Evolutionary conservation across 2,797 vertebrate genomes (phyloP).

Genomic region (Epinephelus coioides): DNA sequence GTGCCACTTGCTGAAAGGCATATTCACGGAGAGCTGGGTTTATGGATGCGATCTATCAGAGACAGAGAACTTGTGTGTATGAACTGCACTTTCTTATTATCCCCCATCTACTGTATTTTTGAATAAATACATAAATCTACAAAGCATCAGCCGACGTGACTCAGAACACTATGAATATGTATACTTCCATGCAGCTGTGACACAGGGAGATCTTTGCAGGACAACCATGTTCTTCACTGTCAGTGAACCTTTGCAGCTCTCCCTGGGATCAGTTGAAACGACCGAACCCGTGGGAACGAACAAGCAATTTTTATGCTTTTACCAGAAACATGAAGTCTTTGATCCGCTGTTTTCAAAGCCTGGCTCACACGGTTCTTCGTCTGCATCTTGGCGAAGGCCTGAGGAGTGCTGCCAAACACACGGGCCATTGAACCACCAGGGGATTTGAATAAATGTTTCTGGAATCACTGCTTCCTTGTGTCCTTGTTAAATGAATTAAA

Average conservation of each 20-base stretch:
- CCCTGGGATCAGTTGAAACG: slow-evolving; percentile 25
- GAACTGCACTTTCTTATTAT: not conserved
- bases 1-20: not conserved
- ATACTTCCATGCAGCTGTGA: not conserved
- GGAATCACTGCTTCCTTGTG: slow-evolving; percentile 33
- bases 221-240: not conserved
- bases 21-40: not conserved
- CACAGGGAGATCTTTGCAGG: not conserved
- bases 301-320: slow-evolving; percentile 40
- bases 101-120: not conserved
- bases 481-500: slow-evolving; percentile 50
- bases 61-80: not conserved
- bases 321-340: slow-evolving; percentile 51
- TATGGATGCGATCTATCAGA: not conserved
- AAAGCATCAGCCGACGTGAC: not conserved
- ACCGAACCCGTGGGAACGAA: slow-evolving; percentile 20
- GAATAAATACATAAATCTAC: slow-evolving; percentile 24
- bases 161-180: slow-evolving; percentile 27
- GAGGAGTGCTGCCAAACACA: slow-evolving; percentile 51
- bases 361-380: slow-evolving; percentile 22
- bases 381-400: slow-evolving; percentile 44
- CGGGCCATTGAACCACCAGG: slow-evolving; percentile 15
- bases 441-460: slow-evolving; percentile 64
- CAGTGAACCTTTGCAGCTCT: slow-evolving; percentile 43
- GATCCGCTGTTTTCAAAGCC: slow-evolving; percentile 51